Base-by-base conservation (phyloP, 1,140 invertebrate genomes). In the Pemphigus obesinymphae region DNA sequence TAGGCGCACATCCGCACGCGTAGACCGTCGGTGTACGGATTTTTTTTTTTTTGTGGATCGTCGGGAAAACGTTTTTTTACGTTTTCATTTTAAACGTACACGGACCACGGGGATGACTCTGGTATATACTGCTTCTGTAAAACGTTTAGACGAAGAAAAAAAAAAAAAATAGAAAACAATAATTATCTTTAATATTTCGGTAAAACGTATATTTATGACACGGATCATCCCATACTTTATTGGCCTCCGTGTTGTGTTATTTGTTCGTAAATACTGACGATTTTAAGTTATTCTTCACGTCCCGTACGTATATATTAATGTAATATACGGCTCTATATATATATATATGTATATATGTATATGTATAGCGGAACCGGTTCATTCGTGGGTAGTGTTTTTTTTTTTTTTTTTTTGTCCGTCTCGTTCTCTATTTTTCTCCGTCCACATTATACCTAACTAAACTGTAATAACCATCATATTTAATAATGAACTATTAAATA, bases 401-500 rank as follows among this genome's bases (percentile, higher is more conserved):
- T 78, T 43, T 78, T 50, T 48, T 48, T 23, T 58, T 70, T 43
- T 11, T 15, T 11, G 15, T 40, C 37, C 20, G 20, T 63, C 34
- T n/a, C 37, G 8, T 17, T 80, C 10, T 13, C 58, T 58, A 63
- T 80, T 63, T 80, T 63, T 63, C n/a, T n/a, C n/a, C n/a, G n/a
- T n/a, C n/a, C n/a, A n/a, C n/a, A n/a, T n/a, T n/a, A n/a, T n/a
- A n/a, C n/a, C n/a, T 63, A n/a, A 58, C 55, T 45, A 63, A 80
- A 80, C 76, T 17, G 76, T 80, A 61, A 80, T 80, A 80, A 80
- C 76, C 34, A 78, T 78, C 75, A 58, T 78, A 63, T 80, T 80
- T 80, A 80, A 63, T 80, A 80, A 80, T 63, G 76, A 80, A 80
- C 76, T 80, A 80, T 80, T 80, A 63, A 80, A 80, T 80, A 80